phyloP scores from a whole-genome alignment of 2,888 invertebrate species.

The Morinoia aosen region DNA sequence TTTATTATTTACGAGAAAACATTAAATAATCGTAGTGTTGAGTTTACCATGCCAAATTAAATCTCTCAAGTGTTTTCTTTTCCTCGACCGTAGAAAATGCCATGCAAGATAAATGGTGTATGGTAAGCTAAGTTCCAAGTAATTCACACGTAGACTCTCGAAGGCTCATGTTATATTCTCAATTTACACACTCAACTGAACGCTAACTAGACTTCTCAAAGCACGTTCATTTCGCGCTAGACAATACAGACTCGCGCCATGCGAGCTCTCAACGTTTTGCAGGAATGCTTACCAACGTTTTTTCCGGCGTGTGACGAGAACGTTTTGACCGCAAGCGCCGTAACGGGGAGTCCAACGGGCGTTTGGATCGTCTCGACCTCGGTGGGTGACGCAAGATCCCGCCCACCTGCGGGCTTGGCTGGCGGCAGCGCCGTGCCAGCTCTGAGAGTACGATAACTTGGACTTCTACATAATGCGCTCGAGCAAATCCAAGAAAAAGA shows the following conservation, averaged over 20 bases:
- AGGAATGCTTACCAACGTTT: slow-evolving; percentile 79
- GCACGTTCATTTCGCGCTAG: background rate
- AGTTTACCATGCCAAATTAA: too few relatives aligned
- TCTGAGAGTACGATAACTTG: slow-evolving; percentile 73
- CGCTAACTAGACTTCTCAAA: background rate
- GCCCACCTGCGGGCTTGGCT: slow-evolving; percentile 83
- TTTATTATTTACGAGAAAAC: too few relatives aligned
- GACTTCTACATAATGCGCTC: background rate
- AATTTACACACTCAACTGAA: background rate
- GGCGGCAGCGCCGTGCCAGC: slow-evolving; percentile 82
- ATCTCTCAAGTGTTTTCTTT: too few relatives aligned
- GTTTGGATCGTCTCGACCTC: slow-evolving; percentile 75
- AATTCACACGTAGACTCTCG: background rate
- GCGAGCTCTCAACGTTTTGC: background rate
- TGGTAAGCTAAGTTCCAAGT: background rate
- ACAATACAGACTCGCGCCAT: background rate
- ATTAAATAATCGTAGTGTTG: too few relatives aligned
- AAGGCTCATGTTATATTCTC: background rate
- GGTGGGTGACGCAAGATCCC: slow-evolving; percentile 79
- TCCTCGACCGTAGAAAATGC: too few relatives aligned
- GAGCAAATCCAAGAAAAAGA: background rate
- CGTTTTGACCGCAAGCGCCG: slow-evolving; percentile 85
- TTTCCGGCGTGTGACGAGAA: slow-evolving; percentile 83
- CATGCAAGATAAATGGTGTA: too few relatives aligned
- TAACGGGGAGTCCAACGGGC: slow-evolving; percentile 80